Conservation (phyloP, 2,797 vertebrate genomes). For the Gastrophryne carolinensis region DNA sequence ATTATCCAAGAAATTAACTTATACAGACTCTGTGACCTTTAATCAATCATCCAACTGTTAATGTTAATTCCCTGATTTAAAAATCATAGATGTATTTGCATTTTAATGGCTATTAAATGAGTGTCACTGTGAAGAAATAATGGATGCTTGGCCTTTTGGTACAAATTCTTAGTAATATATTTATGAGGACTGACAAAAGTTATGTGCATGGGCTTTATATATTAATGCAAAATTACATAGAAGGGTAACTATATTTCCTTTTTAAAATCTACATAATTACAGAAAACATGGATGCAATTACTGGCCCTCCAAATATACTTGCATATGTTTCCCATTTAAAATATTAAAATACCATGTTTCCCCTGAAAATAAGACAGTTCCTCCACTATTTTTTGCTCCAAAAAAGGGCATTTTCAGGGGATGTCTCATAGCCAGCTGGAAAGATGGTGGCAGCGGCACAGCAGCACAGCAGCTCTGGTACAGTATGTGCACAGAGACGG, state of each 20-base stretch:
- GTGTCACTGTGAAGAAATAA: constrained; percentile 80
- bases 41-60: constrained; percentile 79
- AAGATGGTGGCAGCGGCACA: no score
- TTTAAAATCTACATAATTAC: not conserved
- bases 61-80: constrained; percentile 81
- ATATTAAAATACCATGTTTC: no score
- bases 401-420: no score
- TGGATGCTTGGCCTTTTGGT: constrained; percentile 76
- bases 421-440: no score
- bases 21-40: constrained; percentile 77
- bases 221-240: not conserved
- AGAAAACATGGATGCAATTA: no score
- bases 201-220: not conserved
- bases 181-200: constrained; percentile 64
- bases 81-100: constrained; percentile 83
- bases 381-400: no score
- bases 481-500: no score
- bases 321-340: no score
- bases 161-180: constrained; percentile 65
- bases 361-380: no score
- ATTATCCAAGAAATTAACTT: constrained; percentile 75
- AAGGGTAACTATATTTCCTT: not conserved
- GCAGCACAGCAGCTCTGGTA: no score
- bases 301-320: no score
- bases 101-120: constrained; percentile 81